These are phyloP conservation scores for Sycophaga agraensis DNA, from an alignment of 1,140 invertebrate genomes.

Conservation along the genomic window DNA sequence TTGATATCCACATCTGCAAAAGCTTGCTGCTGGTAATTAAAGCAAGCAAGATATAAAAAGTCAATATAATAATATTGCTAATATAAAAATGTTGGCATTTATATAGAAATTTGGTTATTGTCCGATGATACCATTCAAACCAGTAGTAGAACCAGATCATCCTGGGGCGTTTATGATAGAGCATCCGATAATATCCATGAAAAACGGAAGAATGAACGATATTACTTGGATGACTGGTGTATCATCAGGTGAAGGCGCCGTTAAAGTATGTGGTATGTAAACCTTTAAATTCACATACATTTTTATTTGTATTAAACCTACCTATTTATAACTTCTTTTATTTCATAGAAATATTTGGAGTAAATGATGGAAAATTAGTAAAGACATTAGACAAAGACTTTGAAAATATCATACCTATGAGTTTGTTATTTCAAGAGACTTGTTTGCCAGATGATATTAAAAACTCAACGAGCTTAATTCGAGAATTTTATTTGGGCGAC, in stretches of 20 bases:
- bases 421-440: slow-evolving; percentile 64
- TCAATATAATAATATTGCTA: too few species aligned
- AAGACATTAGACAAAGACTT: slow-evolving; percentile 60
- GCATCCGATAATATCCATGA: slow-evolving; percentile 57
- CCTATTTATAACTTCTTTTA: neutral
- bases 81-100: too few species aligned
- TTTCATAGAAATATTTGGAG: slow-evolving; percentile 40
- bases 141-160: slow-evolving; percentile 66
- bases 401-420: slow-evolving; percentile 61
- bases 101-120: slow-evolving; percentile 68
- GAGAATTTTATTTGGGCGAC: slow-evolving; percentile 63
- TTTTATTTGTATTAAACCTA: neutral
- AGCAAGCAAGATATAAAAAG: too few species aligned
- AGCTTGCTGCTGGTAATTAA: too few species aligned
- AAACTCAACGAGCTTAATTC: slow-evolving; percentile 60
- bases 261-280: slow-evolving; percentile 41
- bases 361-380: slow-evolving; percentile 31
- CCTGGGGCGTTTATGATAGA: slow-evolving; percentile 68
- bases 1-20: too few species aligned
- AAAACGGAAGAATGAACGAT: slow-evolving; percentile 54
- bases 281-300: too few species aligned
- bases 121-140: slow-evolving; percentile 74
- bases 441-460: slow-evolving; percentile 46
- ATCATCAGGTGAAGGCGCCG: slow-evolving; percentile 67
- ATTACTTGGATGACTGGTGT: slow-evolving; percentile 71